Conservation (phyloP, 1,140 invertebrate genomes). For the Euura lappo region DNA sequence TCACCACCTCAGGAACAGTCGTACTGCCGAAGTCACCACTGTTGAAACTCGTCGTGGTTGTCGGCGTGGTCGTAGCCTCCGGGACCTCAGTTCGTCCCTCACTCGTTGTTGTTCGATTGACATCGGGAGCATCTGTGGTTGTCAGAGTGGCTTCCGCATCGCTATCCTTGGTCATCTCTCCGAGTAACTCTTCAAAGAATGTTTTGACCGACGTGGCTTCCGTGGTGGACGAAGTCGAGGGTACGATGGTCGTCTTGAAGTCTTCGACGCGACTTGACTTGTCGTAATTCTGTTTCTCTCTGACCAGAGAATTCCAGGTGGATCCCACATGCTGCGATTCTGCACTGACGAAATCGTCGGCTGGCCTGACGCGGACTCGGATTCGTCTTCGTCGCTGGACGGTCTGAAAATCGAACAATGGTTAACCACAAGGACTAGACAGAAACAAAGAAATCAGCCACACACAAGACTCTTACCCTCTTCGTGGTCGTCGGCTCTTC, state of each 20-base stretch:
- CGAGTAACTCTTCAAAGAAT: slow-evolving; percentile 32
- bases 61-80: slow-evolving; percentile 28
- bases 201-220: slow-evolving; percentile 27
- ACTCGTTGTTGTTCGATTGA: background rate
- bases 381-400: slow-evolving; percentile 45
- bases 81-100: background rate
- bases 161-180: slow-evolving; percentile 34
- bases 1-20: background rate
- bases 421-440: background rate
- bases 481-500: slow-evolving; percentile 4
- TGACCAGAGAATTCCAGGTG: slow-evolving; percentile 44
- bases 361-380: slow-evolving; percentile 47
- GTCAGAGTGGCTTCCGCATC: slow-evolving; percentile 22
- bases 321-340: slow-evolving; percentile 52
- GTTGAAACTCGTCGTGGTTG: slow-evolving; percentile 13
- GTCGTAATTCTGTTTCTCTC: slow-evolving; percentile 26
- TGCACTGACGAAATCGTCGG: slow-evolving; percentile 50
- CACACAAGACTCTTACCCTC: background rate
- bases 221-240: slow-evolving; percentile 12
- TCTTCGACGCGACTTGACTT: background rate
- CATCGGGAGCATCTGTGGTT: slow-evolving; percentile 22
- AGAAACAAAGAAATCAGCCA: slow-evolving; percentile 12
- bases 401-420: slow-evolving; percentile 32
- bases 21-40: background rate
- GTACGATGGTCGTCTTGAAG: slow-evolving; percentile 11